phyloP scores from a whole-genome alignment of 2,113 vertebrate species.

The Nansenia antarctica region DNA sequence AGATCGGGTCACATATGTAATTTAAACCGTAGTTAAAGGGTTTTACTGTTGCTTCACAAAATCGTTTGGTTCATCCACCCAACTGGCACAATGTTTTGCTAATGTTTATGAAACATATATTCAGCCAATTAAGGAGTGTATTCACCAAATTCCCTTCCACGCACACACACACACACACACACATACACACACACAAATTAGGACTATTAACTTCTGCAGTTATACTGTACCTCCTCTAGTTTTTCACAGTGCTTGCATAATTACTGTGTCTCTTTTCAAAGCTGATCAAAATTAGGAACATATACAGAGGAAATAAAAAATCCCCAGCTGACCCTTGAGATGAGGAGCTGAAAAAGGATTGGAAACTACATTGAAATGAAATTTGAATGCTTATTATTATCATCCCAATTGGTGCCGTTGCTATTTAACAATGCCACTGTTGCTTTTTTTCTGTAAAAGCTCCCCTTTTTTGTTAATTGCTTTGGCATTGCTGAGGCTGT shows the following conservation, averaged over 20 bases:
- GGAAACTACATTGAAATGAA: slow-evolving; percentile 46
- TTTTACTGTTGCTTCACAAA: background rate
- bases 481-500: slow-evolving; percentile 62
- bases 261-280: slow-evolving; percentile 6
- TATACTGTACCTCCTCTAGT: background rate
- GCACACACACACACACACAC: background rate
- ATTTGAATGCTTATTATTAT: slow-evolving; percentile 56
- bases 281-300: background rate
- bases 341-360: slow-evolving; percentile 24
- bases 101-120: background rate
- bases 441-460: slow-evolving; percentile 49
- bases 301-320: slow-evolving; percentile 20
- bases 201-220: background rate
- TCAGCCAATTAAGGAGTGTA: no score
- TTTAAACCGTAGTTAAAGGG: background rate
- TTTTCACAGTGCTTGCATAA: background rate
- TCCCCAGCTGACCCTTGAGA: slow-evolving; percentile 37
- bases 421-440: slow-evolving; percentile 41
- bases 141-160: no score
- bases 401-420: slow-evolving; percentile 48
- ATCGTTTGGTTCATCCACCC: background rate
- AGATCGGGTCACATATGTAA: no score
- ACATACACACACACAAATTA: background rate
- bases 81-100: background rate
- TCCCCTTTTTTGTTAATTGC: slow-evolving; percentile 64